Evolutionary conservation across 2,888 invertebrate genomes (phyloP).

Genomic region (Spilosoma lubricipeda): DNA sequence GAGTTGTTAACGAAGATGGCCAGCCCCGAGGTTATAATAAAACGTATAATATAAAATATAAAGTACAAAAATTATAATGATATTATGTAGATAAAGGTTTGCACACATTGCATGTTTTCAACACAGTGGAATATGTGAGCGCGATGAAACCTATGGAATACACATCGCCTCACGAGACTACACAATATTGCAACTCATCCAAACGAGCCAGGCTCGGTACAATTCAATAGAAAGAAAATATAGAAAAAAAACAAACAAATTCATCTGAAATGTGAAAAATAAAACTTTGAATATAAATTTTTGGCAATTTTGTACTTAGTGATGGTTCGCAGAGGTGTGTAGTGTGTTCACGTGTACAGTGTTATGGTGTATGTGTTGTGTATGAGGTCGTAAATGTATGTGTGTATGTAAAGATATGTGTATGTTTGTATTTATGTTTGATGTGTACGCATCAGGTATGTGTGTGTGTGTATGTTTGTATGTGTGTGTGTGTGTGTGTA

Average conservation of each 20-base stretch:
- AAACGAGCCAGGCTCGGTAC: constrained; percentile 59
- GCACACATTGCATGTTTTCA: constrained; percentile 62
- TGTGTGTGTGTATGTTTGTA: constrained; percentile 42
- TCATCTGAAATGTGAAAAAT: constrained; percentile 57
- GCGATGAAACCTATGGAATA: constrained; percentile 61
- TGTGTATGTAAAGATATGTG: constrained; percentile 38
- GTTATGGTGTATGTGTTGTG: constrained; percentile 37
- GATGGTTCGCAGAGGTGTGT: constrained; percentile 73
- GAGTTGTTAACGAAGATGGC: constrained; percentile 44
- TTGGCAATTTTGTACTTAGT: constrained; percentile 86
- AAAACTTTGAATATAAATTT: constrained; percentile 70
- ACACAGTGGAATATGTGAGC: constrained; percentile 64
- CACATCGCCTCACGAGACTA: constrained; percentile 56
- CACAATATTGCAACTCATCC: constrained; percentile 59
- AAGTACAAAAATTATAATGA: constrained; percentile 50
- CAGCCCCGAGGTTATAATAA: constrained; percentile 47
- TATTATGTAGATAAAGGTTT: constrained; percentile 53
- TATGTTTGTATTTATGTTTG: constrained; percentile 50
- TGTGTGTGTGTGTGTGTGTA: constrained; percentile 66
- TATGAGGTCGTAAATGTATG: constrained; percentile 49
- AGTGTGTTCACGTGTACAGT: constrained; percentile 52
- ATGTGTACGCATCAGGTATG: constrained; percentile 48
- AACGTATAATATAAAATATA: constrained; percentile 44
- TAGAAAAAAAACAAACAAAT: constrained; percentile 55
- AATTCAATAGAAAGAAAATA: constrained; percentile 53